A percentile compares a stretch with the other conserved stretches of the same genome.
phyloP scores from a whole-genome alignment of 2,888 invertebrate genomes.

The Diloba caeruleocephala region DNA sequence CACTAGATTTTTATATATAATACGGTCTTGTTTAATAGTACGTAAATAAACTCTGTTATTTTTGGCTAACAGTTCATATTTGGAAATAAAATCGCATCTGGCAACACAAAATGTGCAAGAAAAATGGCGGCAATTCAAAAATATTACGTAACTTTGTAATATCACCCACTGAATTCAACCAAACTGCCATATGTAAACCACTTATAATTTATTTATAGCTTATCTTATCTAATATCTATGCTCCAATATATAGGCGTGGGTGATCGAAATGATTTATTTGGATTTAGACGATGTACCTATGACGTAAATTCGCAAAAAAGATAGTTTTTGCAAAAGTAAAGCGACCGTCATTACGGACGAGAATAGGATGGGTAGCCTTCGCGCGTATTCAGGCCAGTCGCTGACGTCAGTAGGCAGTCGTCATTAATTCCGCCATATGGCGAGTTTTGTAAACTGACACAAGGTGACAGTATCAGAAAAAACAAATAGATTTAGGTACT shows the following conservation, averaged over 20 bases:
- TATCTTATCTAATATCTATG: slow-evolving; percentile 41
- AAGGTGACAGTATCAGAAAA: too few relatives aligned
- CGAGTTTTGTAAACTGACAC: too few relatives aligned
- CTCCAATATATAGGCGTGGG: slow-evolving; percentile 13
- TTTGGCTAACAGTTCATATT: too few relatives aligned
- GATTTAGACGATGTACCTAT: slow-evolving; percentile 11
- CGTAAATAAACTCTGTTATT: too few relatives aligned
- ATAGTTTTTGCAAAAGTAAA: slow-evolving; percentile 10
- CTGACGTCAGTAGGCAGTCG: slow-evolving; percentile 26
- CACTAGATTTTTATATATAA: too few relatives aligned
- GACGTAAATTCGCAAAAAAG: slow-evolving; percentile 1
- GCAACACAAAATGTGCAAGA: slow-evolving; percentile 19
- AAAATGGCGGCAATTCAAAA: slow-evolving; percentile 36
- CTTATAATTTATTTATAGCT: slow-evolving; percentile 9
- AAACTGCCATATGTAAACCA: too few relatives aligned
- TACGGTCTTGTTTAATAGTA: too few relatives aligned
- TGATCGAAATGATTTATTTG: slow-evolving; percentile 15
- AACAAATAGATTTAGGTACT: too few relatives aligned
- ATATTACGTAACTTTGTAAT: slow-evolving; percentile 35
- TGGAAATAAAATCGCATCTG: slow-evolving; percentile 11
- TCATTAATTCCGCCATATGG: slow-evolving; percentile 7
- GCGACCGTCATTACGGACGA: slow-evolving; percentile 13
- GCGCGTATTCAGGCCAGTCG: slow-evolving; percentile 14
- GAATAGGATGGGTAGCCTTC: slow-evolving; percentile 43
- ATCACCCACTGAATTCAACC: too few relatives aligned